Evolutionary conservation across 2,797 vertebrate genomes (phyloP), one percentile per base, ranked within the genome.

Genomic region (Malacoctenus gilli): DNA sequence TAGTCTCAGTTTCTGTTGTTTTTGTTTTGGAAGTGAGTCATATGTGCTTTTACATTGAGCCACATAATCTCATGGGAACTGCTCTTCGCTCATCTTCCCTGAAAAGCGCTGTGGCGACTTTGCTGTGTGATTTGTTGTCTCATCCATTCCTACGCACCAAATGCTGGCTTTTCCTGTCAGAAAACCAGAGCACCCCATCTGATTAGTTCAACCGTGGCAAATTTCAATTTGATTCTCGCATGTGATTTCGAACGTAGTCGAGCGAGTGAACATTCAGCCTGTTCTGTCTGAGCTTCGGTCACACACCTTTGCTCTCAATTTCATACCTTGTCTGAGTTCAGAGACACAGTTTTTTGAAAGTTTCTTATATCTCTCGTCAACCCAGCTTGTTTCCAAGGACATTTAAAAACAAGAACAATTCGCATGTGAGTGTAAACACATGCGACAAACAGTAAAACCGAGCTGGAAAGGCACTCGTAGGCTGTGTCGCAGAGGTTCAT

Each of bases 61-160:
- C 9, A 10, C 21, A 61, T 21, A 46, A 30, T 32, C 38, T 59
- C 42, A 25, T 46, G 15, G 5, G 9, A 48, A 9, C 11, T 21
- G 14, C 16, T 25, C 8, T 25, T 25, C 23, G 36, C 16, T 55
- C 0, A 8, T 39, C 10, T 50, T 11, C 42, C 8, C 23, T 25
- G 8, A 44, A 61, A 44, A 55, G 12, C 42, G 21, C 1, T 25
- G 21, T 3, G 2, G 42, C 14, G 31, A 56, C 21, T 50, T 14
- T n/a, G n/a, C n/a, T n/a, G n/a, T 38, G 8, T 52, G 53, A 51
- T 41, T 72, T 51, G 28, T 50, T 65, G 42, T 59, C 38, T 32
- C 2, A 21, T 41, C 13, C 7, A 43, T 39, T 41, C 64, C 60
- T 21, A 60, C 40, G 1, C 46, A 22, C 22, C 50, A 51, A 60